Percentiles rank a stretch among this genome's conserved stretches.
Evolutionary conservation across 2,888 invertebrate genomes (phyloP).

Genomic region (Metopia argyrocephala): DNA sequence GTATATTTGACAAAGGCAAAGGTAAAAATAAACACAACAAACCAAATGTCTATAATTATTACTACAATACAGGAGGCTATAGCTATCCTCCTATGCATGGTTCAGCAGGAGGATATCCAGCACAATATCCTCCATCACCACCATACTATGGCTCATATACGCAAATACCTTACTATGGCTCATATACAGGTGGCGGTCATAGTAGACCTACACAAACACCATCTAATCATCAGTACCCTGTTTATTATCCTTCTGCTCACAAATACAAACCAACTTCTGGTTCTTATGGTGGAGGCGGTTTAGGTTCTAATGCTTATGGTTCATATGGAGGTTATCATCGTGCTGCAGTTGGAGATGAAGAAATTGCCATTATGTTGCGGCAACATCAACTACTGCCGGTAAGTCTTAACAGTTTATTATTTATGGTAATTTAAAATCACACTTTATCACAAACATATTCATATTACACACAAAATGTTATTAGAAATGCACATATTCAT

Average conservation of each 20-base stretch:
- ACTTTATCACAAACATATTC: background rate
- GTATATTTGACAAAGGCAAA: slow-evolving; percentile 61
- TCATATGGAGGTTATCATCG: slow-evolving; percentile 67
- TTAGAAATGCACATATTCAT: too few relatives aligned
- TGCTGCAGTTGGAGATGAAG: slow-evolving; percentile 70
- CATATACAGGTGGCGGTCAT: background rate
- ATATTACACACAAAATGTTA: too few relatives aligned
- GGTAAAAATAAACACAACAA: slow-evolving; percentile 18
- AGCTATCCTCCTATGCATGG: slow-evolving; percentile 51
- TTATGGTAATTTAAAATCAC: background rate
- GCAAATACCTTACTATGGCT: too few relatives aligned
- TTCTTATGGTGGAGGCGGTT: slow-evolving; percentile 51
- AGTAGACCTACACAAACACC: background rate
- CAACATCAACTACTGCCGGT: slow-evolving; percentile 67
- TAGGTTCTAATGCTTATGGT: slow-evolving; percentile 59
- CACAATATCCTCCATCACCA: background rate
- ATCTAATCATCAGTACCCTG: background rate
- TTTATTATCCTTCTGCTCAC: background rate
- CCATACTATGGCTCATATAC: background rate
- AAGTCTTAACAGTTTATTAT: background rate
- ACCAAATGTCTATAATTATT: slow-evolving; percentile 70
- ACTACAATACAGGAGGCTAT: slow-evolving; percentile 60
- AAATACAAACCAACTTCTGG: slow-evolving; percentile 26
- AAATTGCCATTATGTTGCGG: slow-evolving; percentile 72
- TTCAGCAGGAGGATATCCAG: slow-evolving; percentile 53